Conservation (phyloP, 2,888 invertebrate genomes). For the Scelioninae gen. 2 region DNA sequence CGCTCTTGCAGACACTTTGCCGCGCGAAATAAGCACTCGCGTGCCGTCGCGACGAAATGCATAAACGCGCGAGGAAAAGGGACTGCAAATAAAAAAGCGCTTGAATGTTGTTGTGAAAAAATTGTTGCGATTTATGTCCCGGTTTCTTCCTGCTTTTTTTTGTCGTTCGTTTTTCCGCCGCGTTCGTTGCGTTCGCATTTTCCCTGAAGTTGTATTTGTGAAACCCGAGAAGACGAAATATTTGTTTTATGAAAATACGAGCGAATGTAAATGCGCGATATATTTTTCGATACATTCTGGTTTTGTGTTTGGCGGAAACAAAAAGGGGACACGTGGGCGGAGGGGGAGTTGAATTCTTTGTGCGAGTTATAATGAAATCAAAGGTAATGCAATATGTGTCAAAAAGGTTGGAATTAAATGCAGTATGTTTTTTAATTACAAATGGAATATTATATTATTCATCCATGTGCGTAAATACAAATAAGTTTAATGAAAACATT, state of each 20-base stretch:
- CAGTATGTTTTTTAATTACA: not conserved
- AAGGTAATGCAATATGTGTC: slow-evolving; percentile 7
- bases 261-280: slow-evolving; percentile 24
- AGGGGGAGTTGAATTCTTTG: slow-evolving; percentile 13
- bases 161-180: not conserved
- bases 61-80: slow-evolving; percentile 22
- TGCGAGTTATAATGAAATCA: slow-evolving; percentile 15
- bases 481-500: no score
- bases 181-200: not conserved
- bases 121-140: no score
- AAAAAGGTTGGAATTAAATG: slow-evolving; percentile 10
- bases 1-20: slow-evolving; percentile 43
- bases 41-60: slow-evolving; percentile 11
- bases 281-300: slow-evolving; percentile 30
- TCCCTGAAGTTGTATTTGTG: slow-evolving; percentile 26
- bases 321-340: no score
- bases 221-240: slow-evolving; percentile 33
- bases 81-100: slow-evolving; percentile 17
- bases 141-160: slow-evolving; percentile 3
- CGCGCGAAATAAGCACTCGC: slow-evolving; percentile 36
- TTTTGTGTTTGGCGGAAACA: slow-evolving; percentile 13
- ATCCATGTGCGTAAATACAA: no score
- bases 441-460: no score
- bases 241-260: slow-evolving; percentile 41
- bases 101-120: slow-evolving; percentile 16